phyloP scores from a whole-genome alignment of 2,888 invertebrate genomes.

The Acanthococcus lagerstroemiae region DNA sequence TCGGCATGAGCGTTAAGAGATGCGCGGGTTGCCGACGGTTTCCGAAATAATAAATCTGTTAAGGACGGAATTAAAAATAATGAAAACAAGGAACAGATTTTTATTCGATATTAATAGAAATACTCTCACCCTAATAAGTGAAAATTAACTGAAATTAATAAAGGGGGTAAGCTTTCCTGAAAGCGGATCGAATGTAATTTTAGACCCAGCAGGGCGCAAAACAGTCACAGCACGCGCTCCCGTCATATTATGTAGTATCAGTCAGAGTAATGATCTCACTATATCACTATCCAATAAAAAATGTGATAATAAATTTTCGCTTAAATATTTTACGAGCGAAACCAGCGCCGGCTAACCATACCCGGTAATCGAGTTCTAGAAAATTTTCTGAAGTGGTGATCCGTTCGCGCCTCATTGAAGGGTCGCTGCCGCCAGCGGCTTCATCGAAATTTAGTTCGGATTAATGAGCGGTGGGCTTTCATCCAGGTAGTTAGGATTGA shows the following conservation, averaged over 20 bases:
- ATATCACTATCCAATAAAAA: slow-evolving; percentile 29
- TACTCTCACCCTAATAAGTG: slow-evolving; percentile 27
- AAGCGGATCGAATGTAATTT: slow-evolving; percentile 28
- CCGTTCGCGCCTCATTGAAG: no score
- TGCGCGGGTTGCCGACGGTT: not conserved
- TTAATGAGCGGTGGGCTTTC: no score
- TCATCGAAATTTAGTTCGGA: no score
- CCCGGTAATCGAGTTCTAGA: no score
- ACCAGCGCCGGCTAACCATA: no score
- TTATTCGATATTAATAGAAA: slow-evolving; percentile 3
- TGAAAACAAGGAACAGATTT: not conserved
- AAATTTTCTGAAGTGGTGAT: no score
- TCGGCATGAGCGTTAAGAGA: not conserved
- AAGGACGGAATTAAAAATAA: not conserved
- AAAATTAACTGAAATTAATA: slow-evolving; percentile 26
- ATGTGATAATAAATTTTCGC: slow-evolving; percentile 12
- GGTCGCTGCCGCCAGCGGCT: no score
- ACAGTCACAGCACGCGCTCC: slow-evolving; percentile 27
- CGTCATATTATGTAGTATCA: slow-evolving; percentile 27
- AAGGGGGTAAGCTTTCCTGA: slow-evolving; percentile 18
- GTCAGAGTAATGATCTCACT: slow-evolving; percentile 26
- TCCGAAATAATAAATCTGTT: slow-evolving; percentile 1
- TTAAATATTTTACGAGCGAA: slow-evolving; percentile 11
- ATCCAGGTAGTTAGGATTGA: no score
- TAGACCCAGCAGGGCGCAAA: slow-evolving; percentile 24